Conservation (phyloP, 2,113 vertebrate species). For the Osmerus eperlanus region DNA sequence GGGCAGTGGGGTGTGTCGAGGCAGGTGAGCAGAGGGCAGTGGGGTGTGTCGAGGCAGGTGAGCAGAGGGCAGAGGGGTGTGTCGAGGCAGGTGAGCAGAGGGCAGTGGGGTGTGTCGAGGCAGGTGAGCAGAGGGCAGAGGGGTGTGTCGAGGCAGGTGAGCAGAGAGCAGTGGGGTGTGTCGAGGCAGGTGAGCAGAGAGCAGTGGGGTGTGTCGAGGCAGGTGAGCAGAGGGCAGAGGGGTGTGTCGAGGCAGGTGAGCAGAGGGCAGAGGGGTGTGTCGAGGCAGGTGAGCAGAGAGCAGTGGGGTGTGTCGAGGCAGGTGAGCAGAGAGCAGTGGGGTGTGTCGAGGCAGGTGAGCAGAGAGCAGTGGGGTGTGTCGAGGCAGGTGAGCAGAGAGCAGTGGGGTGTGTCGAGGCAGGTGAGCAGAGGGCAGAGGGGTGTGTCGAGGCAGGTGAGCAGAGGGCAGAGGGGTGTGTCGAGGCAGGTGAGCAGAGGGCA, state of each 20-base stretch:
- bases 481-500: neutral
- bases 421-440: neutral
- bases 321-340: neutral
- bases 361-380: no score
- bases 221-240: neutral
- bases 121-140: neutral
- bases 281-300: neutral
- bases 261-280: neutral
- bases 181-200: neutral
- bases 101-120: no score
- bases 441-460: neutral
- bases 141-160: neutral
- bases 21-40: neutral
- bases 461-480: constrained; percentile 1
- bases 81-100: neutral
- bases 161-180: neutral
- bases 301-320: no score
- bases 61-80: neutral
- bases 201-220: no score
- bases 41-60: neutral
- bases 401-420: no score
- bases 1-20: no score
- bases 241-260: neutral
- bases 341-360: neutral
- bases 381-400: neutral